A percentile compares a stretch with the other conserved stretches of the same genome.
phyloP scores from a whole-genome alignment of 2,888 invertebrate species.

The Drosophila demipolita region DNA sequence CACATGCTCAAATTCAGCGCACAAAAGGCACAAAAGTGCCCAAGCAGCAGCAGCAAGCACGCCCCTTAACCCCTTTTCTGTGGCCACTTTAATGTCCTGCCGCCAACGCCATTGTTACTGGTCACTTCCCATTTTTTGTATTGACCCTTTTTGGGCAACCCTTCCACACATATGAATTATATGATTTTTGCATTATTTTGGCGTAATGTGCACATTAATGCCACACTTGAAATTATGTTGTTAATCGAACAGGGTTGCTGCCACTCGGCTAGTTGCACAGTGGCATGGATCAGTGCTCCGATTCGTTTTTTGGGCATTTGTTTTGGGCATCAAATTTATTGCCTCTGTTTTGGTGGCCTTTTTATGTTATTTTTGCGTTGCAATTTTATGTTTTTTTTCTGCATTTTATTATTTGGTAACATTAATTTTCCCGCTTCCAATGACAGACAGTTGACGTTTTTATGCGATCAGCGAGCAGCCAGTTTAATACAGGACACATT shows the following conservation, averaged over 20 bases:
- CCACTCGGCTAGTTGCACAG: slow-evolving; percentile 5
- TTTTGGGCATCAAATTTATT: slow-evolving; percentile 68
- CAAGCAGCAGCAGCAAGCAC: slow-evolving; percentile 26
- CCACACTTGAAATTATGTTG: slow-evolving; percentile 79
- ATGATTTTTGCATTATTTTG: slow-evolving; percentile 80
- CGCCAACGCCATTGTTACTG: slow-evolving; percentile 39
- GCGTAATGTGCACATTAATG: slow-evolving; percentile 79
- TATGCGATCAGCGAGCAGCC: slow-evolving; percentile 46
- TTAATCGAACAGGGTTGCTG: slow-evolving; percentile 64
- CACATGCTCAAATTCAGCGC: slow-evolving; percentile 65
- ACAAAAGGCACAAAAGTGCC: slow-evolving; percentile 57
- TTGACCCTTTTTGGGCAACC: slow-evolving; percentile 41
- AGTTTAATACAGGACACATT: slow-evolving; percentile 57
- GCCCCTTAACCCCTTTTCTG: slow-evolving; percentile 63
- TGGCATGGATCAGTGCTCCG: slow-evolving; percentile 10
- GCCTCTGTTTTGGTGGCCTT: slow-evolving; percentile 64
- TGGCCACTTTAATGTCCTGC: slow-evolving; percentile 69
- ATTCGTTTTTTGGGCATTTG: slow-evolving; percentile 38
- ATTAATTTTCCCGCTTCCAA: slow-evolving; percentile 61
- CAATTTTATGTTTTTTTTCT: slow-evolving; percentile 61
- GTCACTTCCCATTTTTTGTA: slow-evolving; percentile 46
- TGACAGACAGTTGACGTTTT: slow-evolving; percentile 77
- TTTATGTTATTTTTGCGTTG: slow-evolving; percentile 79
- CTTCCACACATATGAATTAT: slow-evolving; percentile 68
- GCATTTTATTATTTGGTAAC: slow-evolving; percentile 50